Evolutionary conservation across 2,888 invertebrate species (phyloP).

Genomic region (Glomeris marginata): DNA sequence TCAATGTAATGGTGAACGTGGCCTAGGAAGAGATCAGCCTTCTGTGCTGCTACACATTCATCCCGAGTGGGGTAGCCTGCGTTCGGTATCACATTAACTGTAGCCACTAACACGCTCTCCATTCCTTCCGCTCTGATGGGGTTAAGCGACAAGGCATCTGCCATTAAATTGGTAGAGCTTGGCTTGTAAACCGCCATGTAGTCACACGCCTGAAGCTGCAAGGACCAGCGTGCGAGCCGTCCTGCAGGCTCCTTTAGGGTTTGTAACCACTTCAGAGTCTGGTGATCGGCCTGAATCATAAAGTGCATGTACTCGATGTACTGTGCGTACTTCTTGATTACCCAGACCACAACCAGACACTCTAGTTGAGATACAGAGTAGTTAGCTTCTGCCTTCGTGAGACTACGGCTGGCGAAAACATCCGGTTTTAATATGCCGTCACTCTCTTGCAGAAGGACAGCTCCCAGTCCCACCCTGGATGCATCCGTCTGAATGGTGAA

Average conservation of each 20-base stretch:
- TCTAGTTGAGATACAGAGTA: constrained; percentile 32
- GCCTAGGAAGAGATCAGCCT: too few relatives aligned
- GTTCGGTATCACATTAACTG: too few relatives aligned
- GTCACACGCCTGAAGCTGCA: constrained; percentile 28
- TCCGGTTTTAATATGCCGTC: constrained; percentile 19
- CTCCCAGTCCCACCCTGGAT: constrained; percentile 20
- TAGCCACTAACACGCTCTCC: too few relatives aligned
- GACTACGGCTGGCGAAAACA: constrained; percentile 18
- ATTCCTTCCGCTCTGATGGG: neutral
- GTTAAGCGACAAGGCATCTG: constrained; percentile 28
- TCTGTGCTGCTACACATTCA: too few relatives aligned
- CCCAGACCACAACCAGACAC: constrained; percentile 26
- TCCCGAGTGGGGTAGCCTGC: too few relatives aligned
- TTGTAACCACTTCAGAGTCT: constrained; percentile 33
- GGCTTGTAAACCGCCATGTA: constrained; percentile 27
- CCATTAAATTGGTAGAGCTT: constrained; percentile 27
- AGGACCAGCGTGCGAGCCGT: constrained; percentile 32
- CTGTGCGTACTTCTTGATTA: constrained; percentile 27
- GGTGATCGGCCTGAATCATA: constrained; percentile 31
- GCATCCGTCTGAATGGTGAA: constrained; percentile 23
- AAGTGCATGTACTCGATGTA: constrained; percentile 29
- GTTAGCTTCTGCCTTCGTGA: constrained; percentile 25
- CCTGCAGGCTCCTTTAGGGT: constrained; percentile 29
- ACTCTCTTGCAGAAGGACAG: constrained; percentile 20
- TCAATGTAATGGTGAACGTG: too few relatives aligned